Base-by-base conservation (phyloP, 53 echinoderm and acorn worm genomes). In the Echinarachnius parma region DNA sequence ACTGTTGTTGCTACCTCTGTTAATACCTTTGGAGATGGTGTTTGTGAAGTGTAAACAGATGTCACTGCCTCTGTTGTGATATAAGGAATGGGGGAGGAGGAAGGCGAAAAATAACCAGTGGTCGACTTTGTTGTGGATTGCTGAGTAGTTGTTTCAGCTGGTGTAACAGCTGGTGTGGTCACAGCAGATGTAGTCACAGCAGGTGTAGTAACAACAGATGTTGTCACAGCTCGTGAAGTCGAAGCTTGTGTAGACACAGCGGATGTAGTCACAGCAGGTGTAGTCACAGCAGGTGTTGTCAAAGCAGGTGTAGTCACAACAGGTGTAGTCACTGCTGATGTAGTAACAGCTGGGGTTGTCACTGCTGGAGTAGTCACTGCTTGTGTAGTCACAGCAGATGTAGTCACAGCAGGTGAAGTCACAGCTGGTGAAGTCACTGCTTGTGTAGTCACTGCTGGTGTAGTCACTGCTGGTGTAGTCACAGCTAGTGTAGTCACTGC, bases 121-220 rank as follows among this genome's bases (percentile, higher is more conserved):
- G 42, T 39, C 13, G 42, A 39, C 42, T 39, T 39, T 39, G 42
- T 7, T 7, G 42, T n/a, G n/a, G n/a, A n/a, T n/a, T n/a, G n/a
- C n/a, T n/a, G 13, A 9, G 42, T 39, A 13, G 42, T 39, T 13
- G 13, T 13, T 39, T 39, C 54, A 53, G 19, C 9, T 53, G 54
- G 8, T 9, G 54, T 53, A 18, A 53, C 18, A 9, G 54, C 8
- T 23, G 28, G 29, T 24, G 60, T 24, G 27, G 60, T 59, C 7
- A 31, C 60, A 10, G 60, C 60, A 59, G 60, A 29, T 59, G 60
- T 59, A 13, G 60, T 59, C 5, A 59, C 60, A 27, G 60, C 60
- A 10, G 18, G 25, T 59, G 60, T 59, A 11, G 60, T 59, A 7
- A 59, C 28, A 10, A 18, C 60, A 24, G 60, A 29, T 24, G 60